Conservation (phyloP, 2,888 invertebrate genomes). For the Protula sp. region DNA sequence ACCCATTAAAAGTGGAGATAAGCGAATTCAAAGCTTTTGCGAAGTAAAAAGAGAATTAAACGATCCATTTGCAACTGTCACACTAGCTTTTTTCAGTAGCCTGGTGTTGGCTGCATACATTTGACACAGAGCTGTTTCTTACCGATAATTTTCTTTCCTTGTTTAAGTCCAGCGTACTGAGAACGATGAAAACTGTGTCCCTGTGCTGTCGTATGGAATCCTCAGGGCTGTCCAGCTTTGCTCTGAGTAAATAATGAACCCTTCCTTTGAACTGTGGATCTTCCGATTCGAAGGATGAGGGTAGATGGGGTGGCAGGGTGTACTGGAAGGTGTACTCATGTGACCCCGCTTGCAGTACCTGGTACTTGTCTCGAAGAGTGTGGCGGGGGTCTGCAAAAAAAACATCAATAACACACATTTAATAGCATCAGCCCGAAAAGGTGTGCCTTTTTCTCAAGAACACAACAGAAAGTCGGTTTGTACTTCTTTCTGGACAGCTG, state of each 20-base stretch:
- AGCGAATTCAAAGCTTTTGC: no score
- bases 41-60: no score
- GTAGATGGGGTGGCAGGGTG: conserved; percentile 17
- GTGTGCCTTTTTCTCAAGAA: no score
- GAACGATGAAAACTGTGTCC: conserved; percentile 22
- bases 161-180: conserved; percentile 26
- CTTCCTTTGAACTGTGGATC: conserved; percentile 9
- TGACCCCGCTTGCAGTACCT: conserved; percentile 16
- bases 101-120: no score
- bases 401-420: not conserved
- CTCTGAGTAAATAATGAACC: conserved; percentile 24
- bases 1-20: no score
- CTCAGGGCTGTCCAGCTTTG: conserved; percentile 23
- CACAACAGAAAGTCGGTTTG: no score
- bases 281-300: conserved; percentile 25
- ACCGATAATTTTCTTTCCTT: conserved; percentile 13
- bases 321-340: conserved; percentile 25
- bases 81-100: no score
- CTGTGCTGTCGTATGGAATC: conserved; percentile 9
- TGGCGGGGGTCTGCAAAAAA: conserved; percentile 8
- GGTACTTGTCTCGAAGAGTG: not conserved
- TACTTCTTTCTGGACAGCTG: no score
- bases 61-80: no score
- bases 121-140: no score
- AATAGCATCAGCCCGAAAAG: not conserved